phyloP scores from a whole-genome alignment of 2,888 invertebrate species.

The Sminthurinus aureus region DNA sequence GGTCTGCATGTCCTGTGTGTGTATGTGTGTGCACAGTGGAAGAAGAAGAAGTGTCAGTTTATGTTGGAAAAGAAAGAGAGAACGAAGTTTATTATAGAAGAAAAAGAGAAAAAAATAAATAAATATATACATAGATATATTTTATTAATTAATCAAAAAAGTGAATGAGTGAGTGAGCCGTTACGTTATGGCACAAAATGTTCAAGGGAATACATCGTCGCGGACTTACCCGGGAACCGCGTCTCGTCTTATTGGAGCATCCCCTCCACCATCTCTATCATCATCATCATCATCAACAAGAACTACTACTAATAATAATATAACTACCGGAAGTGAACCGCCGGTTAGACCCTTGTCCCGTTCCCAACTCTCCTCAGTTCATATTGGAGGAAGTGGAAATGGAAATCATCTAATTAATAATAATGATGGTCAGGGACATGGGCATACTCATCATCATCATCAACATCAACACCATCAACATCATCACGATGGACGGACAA shows the following conservation, averaged over 20 bases:
- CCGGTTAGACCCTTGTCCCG: conserved; percentile 58
- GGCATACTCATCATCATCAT: not conserved
- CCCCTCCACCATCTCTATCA: conserved; percentile 67
- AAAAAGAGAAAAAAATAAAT: not conserved
- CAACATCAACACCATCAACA: not conserved
- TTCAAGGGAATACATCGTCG: conserved; percentile 54
- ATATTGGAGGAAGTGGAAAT: conserved; percentile 19
- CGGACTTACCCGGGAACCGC: conserved; percentile 59
- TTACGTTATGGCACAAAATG: conserved; percentile 57
- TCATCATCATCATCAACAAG: conserved; percentile 66
- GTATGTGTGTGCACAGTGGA: not conserved
- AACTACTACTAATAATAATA: conserved; percentile 10
- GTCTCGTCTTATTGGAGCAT: conserved; percentile 61
- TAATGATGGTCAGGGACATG: conserved; percentile 4
- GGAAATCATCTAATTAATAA: too few relatives aligned
- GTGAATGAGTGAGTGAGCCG: too few relatives aligned
- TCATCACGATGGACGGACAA: conserved; percentile 26
- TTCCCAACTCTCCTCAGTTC: conserved; percentile 57
- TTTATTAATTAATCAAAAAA: too few relatives aligned
- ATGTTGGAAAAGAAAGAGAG: not conserved
- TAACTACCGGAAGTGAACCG: conserved; percentile 52
- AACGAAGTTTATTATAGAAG: not conserved
- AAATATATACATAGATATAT: not conserved
- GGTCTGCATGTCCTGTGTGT: too few relatives aligned
- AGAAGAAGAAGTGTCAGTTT: not conserved